Conservation (phyloP, 2,797 vertebrate species). For the Coracias cyanogaster region DNA sequence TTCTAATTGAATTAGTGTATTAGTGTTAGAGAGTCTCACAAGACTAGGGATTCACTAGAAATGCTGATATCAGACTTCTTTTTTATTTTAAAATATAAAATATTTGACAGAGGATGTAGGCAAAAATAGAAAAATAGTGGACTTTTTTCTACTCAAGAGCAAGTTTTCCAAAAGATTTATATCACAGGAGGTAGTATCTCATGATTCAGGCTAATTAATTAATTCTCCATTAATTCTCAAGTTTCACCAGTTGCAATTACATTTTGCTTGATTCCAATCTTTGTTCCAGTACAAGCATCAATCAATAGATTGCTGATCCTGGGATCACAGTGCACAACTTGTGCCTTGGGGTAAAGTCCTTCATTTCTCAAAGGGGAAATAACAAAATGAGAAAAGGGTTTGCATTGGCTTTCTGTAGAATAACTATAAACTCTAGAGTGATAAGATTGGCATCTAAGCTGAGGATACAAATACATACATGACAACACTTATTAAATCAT, state of each 20-base stretch:
- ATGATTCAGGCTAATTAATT: background rate
- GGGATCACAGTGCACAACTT: background rate
- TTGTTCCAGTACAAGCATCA: background rate
- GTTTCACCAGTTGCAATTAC: background rate
- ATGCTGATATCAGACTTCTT: background rate
- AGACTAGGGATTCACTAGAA: background rate
- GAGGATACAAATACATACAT: background rate
- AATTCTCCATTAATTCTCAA: background rate
- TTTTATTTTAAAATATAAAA: background rate
- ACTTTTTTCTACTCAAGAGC: background rate
- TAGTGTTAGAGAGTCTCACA: background rate
- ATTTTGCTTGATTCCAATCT: background rate
- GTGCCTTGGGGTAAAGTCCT: background rate
- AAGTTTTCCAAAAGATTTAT: background rate
- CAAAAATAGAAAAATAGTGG: background rate
- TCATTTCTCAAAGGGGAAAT: background rate
- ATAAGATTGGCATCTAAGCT: background rate
- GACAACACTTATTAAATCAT: background rate
- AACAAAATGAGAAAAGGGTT: background rate
- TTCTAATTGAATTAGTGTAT: background rate
- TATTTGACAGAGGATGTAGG: background rate
- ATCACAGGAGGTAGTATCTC: no score
- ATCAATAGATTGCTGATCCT: background rate
- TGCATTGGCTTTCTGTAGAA: background rate
- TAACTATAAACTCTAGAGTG: background rate